Base-by-base conservation (phyloP, 2,888 invertebrate genomes). In the Epicampocera succincta region DNA sequence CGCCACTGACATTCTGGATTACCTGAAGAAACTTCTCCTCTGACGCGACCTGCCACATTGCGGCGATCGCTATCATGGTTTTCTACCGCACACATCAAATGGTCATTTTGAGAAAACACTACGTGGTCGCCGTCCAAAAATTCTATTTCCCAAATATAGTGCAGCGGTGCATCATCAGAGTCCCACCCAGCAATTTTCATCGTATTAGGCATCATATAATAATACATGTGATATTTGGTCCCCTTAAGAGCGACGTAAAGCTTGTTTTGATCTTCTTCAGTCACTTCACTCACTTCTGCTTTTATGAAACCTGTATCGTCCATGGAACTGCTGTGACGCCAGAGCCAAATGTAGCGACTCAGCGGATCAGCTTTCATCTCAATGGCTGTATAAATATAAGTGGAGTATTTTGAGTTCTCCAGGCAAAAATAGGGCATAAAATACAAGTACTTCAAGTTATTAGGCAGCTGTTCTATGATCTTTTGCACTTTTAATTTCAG, bases 341-440 rank as follows among this genome's bases (percentile, higher is more conserved):
- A 81, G 12, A 73, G 19, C 81, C 81, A 81, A n/a, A 81, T 63
- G 3, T 77, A 69, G 0, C 77, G 73, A 33, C 77, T 81, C 0
- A 33, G 12, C 1, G 63, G 15, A 60, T 81, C 68, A 1, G 73
- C 54, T 69, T 81, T 81, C 12, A 46, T 21, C 2, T 61, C 42
- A 56, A 77, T 40, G 3, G 68, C 76, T 0, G 63, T 68, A 15
- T 81, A 81, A 17, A 81, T 56, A 13, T 77, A 81, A 40, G 50
- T 76, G 9, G 50, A 56, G 54, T 77, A 58, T 19, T 73, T 61
- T 0, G n/a, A 8, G 40, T 73, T 81, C 72, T 56, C 44, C 0
- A 81, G 56, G 25, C 81, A 81, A 44, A 81, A 81, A 33, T 81
- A 40, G 6, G 77, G 77, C 13, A 44, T 44, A 15, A 81, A 81